These are phyloP conservation scores for Drosophila mulleri DNA, from an alignment of 2,888 invertebrate genomes.

Conservation along the genomic window DNA sequence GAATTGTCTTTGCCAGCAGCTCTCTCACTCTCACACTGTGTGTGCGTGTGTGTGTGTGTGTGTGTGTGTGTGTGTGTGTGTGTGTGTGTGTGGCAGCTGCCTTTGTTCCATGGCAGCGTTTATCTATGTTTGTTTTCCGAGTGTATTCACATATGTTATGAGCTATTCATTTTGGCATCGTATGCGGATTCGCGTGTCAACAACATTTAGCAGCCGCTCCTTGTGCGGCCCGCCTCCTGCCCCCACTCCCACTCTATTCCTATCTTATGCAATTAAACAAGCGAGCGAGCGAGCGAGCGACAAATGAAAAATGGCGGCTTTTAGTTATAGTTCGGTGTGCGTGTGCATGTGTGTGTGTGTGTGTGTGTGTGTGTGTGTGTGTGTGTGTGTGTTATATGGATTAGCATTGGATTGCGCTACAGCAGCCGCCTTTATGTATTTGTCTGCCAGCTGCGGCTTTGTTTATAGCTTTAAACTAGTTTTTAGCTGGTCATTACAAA, in stretches of 20 bases:
- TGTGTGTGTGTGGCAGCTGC: conserved; percentile 42
- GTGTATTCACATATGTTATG: conserved; percentile 62
- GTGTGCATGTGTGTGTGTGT: conserved; percentile 5
- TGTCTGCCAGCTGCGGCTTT: conserved; percentile 38
- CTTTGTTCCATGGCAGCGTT: conserved; percentile 54
- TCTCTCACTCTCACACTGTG: not conserved
- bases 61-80: conserved; percentile 4
- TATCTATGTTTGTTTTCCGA: conserved; percentile 50
- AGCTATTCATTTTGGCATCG: conserved; percentile 71
- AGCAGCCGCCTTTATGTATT: conserved; percentile 31
- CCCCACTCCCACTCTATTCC: conserved; percentile 6
- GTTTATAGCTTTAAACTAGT: conserved; percentile 29
- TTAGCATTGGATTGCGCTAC: conserved; percentile 46
- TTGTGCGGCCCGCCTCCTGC: conserved; percentile 8
- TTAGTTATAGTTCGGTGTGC: conserved; percentile 46
- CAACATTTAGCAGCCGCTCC: conserved; percentile 64
- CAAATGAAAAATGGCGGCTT: conserved; percentile 71
- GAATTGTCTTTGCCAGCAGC: conserved; percentile 72
- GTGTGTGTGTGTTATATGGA: conserved; percentile 38
- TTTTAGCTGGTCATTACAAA: conserved; percentile 34
- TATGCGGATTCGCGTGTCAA: conserved; percentile 72
- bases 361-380: conserved; percentile 9
- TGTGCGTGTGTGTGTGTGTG: not conserved
- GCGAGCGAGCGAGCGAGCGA: conserved; percentile 57
- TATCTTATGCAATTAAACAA: conserved; percentile 67